Evolutionary conservation across 2,888 invertebrate species (phyloP).

Genomic region (Morpho deidamia): DNA sequence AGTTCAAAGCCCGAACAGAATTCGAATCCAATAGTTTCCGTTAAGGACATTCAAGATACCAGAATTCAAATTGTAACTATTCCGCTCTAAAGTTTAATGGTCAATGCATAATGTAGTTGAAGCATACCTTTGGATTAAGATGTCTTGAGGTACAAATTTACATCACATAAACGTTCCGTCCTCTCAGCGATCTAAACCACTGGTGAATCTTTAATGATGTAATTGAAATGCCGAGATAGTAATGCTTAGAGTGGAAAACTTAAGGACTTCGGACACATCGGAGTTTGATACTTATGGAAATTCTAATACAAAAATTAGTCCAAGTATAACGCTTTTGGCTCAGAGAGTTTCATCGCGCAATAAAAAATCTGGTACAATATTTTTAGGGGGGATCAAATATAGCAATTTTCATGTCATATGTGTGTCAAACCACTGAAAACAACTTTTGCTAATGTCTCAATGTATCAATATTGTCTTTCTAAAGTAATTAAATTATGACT

Average conservation of each 20-base stretch:
- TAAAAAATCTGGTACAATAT: too few species aligned
- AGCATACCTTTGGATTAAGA: slow-evolving; percentile 19
- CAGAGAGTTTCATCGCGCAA: too few species aligned
- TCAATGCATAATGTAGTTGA: slow-evolving; percentile 23
- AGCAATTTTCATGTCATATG: too few species aligned
- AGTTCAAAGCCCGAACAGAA: slow-evolving; percentile 1
- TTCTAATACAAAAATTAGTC: too few species aligned
- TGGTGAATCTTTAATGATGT: slow-evolving; percentile 4
- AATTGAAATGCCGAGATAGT: slow-evolving; percentile 1
- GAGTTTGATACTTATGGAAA: too few species aligned
- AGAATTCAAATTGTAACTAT: slow-evolving; percentile 14
- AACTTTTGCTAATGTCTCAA: too few species aligned
- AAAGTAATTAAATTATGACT: too few species aligned
- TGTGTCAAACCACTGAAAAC: too few species aligned
- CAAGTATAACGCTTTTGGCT: too few species aligned
- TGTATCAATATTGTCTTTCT: too few species aligned
- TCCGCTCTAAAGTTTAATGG: slow-evolving; percentile 18
- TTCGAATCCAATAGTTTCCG: background rate
- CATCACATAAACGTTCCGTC: slow-evolving; percentile 9
- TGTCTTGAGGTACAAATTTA: slow-evolving; percentile 12
- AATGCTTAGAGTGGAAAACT: background rate
- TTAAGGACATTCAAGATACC: slow-evolving; percentile 2
- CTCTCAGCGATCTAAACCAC: slow-evolving; percentile 3
- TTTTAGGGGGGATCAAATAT: too few species aligned
- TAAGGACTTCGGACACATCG: too few species aligned